Conservation (phyloP, 2,888 invertebrate species). For the Parnassius smintheus region DNA sequence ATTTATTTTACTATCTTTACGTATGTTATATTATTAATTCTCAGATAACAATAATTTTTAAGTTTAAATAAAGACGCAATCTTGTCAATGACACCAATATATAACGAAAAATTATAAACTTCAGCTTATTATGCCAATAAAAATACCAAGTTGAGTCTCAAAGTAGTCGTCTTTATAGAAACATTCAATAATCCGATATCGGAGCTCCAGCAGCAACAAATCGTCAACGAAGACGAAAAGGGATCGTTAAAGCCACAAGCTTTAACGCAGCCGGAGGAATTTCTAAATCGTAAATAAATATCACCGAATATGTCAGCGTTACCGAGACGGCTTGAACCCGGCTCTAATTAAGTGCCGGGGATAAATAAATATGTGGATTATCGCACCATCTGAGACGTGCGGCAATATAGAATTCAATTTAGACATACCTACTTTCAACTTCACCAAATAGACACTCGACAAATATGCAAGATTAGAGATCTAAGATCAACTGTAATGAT, state of each 20-base stretch:
- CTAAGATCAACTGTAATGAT: too few relatives aligned
- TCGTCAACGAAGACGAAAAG: conserved; percentile 43
- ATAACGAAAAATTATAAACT: not conserved
- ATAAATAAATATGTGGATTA: conserved; percentile 74
- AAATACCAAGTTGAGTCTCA: not conserved
- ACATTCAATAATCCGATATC: conserved; percentile 1
- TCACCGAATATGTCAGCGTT: conserved; percentile 42
- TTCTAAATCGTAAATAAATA: conserved; percentile 57
- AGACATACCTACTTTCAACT: conserved; percentile 3
- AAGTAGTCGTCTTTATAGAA: not conserved
- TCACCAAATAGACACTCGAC: not conserved
- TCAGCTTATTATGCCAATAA: conserved; percentile 10
- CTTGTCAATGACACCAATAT: too few relatives aligned
- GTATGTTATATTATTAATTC: too few relatives aligned
- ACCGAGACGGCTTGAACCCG: conserved; percentile 47
- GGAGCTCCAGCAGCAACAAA: conserved; percentile 15
- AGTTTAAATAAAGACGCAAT: too few relatives aligned
- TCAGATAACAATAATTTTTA: too few relatives aligned
- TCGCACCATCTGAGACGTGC: conserved; percentile 57
- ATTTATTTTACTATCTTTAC: too few relatives aligned
- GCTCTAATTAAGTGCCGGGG: conserved; percentile 60
- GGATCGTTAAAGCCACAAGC: conserved; percentile 50
- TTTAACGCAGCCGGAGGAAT: conserved; percentile 50
- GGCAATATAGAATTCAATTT: conserved; percentile 20
- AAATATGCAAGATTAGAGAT: conserved; percentile 1